Base-by-base conservation (phyloP, 2,888 invertebrate genomes). In the Xestoiulus laeticollis region DNA sequence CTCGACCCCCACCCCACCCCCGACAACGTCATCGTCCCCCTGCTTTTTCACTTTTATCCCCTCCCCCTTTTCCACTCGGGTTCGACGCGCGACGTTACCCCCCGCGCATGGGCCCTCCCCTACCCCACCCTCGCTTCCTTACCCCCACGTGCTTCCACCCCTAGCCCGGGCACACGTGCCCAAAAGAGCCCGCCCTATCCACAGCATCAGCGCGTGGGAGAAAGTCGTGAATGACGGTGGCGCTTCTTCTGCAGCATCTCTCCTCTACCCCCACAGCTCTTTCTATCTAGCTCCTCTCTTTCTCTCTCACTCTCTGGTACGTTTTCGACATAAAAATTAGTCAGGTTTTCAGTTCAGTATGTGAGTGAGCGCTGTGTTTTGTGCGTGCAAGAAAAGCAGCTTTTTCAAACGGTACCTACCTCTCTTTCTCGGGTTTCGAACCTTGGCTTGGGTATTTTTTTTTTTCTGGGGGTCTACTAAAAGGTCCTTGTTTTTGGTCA, bases 121-220 rank as follows among this genome's bases (percentile, higher is more conserved):
- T 43, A 43, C 85, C 44, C 85, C 85, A 85, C 85, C 85, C 85
- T 48, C 85, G 44, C 85, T 26, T 85, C 85, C 85, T 48, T 38
- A 78, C 85, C 85, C 85, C 44, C 85, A 48, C 85, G 85, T 85
- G 43, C 44, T 14, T 14, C 85, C 85, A 43, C 44, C 85, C 85
- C 85, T 44, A 85, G 33, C 85, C 85, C 85, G 43, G 85, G 85
- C 85, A 38, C 43, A 85, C 43, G 85, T 48, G 44, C 85, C 85
- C 14, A 30, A 78, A 78, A 78, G 8, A 8, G 8, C 30, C 78
- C 78, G 30, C 30, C 78, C 78, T 78, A 78, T 78, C 78, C 78
- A 26, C 26, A 32, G 78, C 78, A 78, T 32, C 30, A 78, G 78
- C 78, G 78, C 78, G 78, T 78, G 78, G 78, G 78, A 78, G 78